These are phyloP conservation scores for Tetramorium bicarinatum DNA, from an alignment of 2,888 invertebrate genomes.

Conservation along the genomic window DNA sequence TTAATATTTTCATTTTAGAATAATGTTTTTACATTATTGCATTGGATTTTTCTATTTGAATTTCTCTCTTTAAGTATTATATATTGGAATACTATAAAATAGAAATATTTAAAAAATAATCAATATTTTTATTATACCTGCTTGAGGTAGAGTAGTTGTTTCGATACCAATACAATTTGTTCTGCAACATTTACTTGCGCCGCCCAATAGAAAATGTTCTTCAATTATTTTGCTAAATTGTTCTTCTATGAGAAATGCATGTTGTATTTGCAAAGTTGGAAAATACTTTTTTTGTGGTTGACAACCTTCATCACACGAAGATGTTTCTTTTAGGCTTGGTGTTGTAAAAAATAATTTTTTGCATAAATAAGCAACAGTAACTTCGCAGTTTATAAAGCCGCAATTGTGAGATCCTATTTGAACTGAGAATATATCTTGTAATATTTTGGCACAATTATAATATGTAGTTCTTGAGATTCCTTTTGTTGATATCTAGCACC, in stretches of 20 bases:
- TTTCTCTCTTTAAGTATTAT: not conserved
- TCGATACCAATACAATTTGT: slow-evolving; percentile 13
- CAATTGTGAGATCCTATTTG: slow-evolving; percentile 7
- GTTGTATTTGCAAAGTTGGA: slow-evolving; percentile 26
- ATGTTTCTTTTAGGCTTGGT: slow-evolving; percentile 15
- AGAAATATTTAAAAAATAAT: not conserved
- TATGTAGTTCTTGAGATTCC: slow-evolving; percentile 18
- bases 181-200: slow-evolving; percentile 6
- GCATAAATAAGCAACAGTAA: slow-evolving; percentile 19
- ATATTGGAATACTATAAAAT: not conserved
- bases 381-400: slow-evolving; percentile 28
- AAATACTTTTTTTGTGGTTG: slow-evolving; percentile 12
- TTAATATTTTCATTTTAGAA: not conserved
- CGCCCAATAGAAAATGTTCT: slow-evolving; percentile 15
- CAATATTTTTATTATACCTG: slow-evolving; percentile 25
- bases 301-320: slow-evolving; percentile 23
- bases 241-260: not conserved
- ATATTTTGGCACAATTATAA: slow-evolving; percentile 31
- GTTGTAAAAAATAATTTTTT: slow-evolving; percentile 26
- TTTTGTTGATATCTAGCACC: not conserved
- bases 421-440: slow-evolving; percentile 12
- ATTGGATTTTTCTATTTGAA: not conserved
- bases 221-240: not conserved
- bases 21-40: not conserved
- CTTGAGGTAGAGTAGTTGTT: not conserved